Percentiles rank a stretch among this genome's conserved stretches.
Conservation (phyloP, 2,888 invertebrate species). For the Griposia aprilina region DNA sequence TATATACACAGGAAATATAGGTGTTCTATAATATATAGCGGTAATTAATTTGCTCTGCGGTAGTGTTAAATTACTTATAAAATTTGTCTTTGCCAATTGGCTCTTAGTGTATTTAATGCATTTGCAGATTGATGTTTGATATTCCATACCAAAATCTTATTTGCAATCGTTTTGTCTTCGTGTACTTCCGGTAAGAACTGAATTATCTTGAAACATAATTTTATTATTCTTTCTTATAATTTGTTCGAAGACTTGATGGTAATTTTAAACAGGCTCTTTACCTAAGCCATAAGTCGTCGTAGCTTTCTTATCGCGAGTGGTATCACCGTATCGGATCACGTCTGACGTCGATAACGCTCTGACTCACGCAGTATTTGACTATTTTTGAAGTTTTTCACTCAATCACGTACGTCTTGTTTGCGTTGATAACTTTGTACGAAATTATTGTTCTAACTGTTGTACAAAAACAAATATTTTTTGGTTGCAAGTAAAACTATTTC, state of each 20-base stretch:
- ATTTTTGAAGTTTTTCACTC: conserved; percentile 37
- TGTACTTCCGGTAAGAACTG: not conserved
- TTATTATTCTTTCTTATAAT: not conserved
- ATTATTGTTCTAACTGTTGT: conserved; percentile 12
- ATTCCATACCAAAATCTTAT: not conserved
- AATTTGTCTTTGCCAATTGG: conserved; percentile 5
- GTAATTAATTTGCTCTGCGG: not conserved
- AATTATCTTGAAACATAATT: not conserved
- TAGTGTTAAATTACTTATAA: not conserved
- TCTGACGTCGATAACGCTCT: conserved; percentile 78
- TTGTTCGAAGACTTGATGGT: conserved; percentile 15
- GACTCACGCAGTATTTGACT: conserved; percentile 76
- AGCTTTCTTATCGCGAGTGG: conserved; percentile 70
- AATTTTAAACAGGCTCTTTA: conserved; percentile 35
- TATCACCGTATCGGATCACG: conserved; percentile 84
- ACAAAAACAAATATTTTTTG: conserved; percentile 4
- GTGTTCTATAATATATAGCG: not conserved
- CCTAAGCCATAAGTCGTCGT: conserved; percentile 48
- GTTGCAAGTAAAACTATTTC: not conserved
- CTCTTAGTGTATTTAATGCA: not conserved
- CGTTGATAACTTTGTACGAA: conserved; percentile 29
- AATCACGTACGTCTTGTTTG: conserved; percentile 49
- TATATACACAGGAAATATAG: not conserved
- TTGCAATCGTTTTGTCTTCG: not conserved
- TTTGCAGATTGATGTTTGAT: not conserved